Evolutionary conservation across 2,888 invertebrate genomes (phyloP), one percentile per base, ranked within the genome.

Genomic region (Hyposoter didymator): DNA sequence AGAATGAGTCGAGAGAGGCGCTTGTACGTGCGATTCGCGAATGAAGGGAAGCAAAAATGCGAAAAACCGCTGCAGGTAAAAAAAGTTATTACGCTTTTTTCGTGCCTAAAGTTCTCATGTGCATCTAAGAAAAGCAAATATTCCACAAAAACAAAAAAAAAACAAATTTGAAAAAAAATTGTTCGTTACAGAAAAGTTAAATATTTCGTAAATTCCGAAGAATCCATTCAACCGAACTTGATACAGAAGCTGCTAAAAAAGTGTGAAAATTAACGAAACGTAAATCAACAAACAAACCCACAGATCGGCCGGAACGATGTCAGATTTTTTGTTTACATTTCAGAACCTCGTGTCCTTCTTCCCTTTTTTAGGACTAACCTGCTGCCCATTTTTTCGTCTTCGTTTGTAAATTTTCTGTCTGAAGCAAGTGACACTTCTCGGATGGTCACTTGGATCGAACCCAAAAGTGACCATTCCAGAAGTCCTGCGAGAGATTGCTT

Each of bases 391-490:
- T 12, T 17, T 49, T 47, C 14, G 17, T 7, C n/a, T 47, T 81
- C n/a, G 7, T 39, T 39, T 35, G 14, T 69, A 64, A 47, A 66
- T 81, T 82, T 78, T 82, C 47, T 75, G 64, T 82, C 70, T 64
- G 32, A 32, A 28, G 35, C 64, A 22, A 62, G 35, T 43, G 69
- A 82, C 74, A 47, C 47, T 45, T 62, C 47, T 22, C 49, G 69
- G 47, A 52, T 43, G 55, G 55, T 55, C 55, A 10, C 75, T 59
- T 82, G 76, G 86, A 88, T 78, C 84, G 86, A 85, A 87, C 87
- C 87, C 88, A 83, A n/a, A n/a, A 83, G 86, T 79, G 88, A 74
- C 70, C 82, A 69, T 84, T 88, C 55, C 80, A 39, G 52, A 28
- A 45, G 22, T 43, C 14, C 64, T 64, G 74, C 73, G 74, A 62